These are phyloP conservation scores for Beris chalybata DNA, from an alignment of 2,888 invertebrate species.

Conservation along the genomic window DNA sequence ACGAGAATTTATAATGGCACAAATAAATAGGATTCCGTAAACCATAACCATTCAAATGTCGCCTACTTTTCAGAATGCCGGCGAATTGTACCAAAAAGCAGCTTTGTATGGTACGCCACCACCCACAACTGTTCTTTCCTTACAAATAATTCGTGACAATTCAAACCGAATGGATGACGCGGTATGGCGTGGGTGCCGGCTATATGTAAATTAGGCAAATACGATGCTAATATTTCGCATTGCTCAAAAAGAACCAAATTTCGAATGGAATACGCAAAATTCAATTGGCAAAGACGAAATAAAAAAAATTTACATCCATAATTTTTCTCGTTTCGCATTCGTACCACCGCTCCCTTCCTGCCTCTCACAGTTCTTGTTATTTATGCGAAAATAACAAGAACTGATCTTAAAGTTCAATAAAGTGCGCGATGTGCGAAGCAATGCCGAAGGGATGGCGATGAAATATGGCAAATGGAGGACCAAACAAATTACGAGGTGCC, in stretches of 20 bases:
- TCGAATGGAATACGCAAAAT: slow-evolving; percentile 20
- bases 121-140: background rate
- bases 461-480: too few species aligned
- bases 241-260: slow-evolving; percentile 30
- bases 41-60: too few species aligned
- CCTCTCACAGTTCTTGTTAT: background rate
- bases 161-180: background rate
- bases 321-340: slow-evolving; percentile 13
- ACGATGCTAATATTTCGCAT: slow-evolving; percentile 31
- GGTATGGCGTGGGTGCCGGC: background rate
- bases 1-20: too few species aligned
- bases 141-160: background rate
- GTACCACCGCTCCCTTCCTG: background rate
- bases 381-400: slow-evolving; percentile 23
- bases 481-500: too few species aligned
- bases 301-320: slow-evolving; percentile 29
- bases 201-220: slow-evolving; percentile 32
- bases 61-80: too few species aligned
- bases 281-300: slow-evolving; percentile 21
- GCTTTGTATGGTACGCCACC: too few species aligned
- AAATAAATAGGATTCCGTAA: too few species aligned
- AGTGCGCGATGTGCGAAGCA: background rate
- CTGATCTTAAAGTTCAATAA: slow-evolving; percentile 28
- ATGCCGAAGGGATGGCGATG: too few species aligned
- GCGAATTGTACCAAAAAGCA: too few species aligned